Evolutionary conservation across 2,888 invertebrate species (phyloP), one percentile per base, ranked within the genome.

Genomic region (Apotomis betuletana): DNA sequence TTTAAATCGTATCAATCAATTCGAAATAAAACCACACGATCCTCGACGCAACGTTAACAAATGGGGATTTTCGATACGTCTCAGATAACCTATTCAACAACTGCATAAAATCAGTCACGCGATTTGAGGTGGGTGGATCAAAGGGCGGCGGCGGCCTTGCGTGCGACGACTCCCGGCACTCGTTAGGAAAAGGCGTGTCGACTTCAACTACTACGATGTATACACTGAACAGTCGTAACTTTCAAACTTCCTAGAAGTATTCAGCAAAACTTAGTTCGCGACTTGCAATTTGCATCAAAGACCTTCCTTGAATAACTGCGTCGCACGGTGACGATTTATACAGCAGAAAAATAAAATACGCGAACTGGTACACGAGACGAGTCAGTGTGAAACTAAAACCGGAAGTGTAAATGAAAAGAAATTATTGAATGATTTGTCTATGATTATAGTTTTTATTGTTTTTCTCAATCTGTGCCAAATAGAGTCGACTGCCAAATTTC

Each of bases 171-270:
- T 92, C 92, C 90, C 90, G 92, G 88, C 90, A 91, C 90, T 92
- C 92, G 91, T 92, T 92, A 93, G 90, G 90, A 90, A 93, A 92
- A 93, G 93, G 93, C 93, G 93, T 92, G 93, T 92, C 93, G 86
- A 88, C 87, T 87, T 84, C 83, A 87, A 90, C 89, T 89, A 89
- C 84, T 85, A 84, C 80, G 80, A 83, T 81, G 73, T 84, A 83
- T 81, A 83, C 83, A 78, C 77, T 78, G 70, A 78, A 84, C 78
- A 81, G 77, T 82, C 77, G 77, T 77, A 85, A 82, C 81, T 77
- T 83, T 76, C 69, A 79, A 81, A 77, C 61, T 77, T 78, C 74
- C 76, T 69, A 73, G 54, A 72, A 72, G 63, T 68, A 68, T 58
- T 59, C 54, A 59, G 15, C 46, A 59, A 59, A 72, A 72, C 58